Evolutionary conservation across 2,888 invertebrate genomes (phyloP), one percentile per base, ranked within the genome.

Genomic region (Caenorhabditis sp.): DNA sequence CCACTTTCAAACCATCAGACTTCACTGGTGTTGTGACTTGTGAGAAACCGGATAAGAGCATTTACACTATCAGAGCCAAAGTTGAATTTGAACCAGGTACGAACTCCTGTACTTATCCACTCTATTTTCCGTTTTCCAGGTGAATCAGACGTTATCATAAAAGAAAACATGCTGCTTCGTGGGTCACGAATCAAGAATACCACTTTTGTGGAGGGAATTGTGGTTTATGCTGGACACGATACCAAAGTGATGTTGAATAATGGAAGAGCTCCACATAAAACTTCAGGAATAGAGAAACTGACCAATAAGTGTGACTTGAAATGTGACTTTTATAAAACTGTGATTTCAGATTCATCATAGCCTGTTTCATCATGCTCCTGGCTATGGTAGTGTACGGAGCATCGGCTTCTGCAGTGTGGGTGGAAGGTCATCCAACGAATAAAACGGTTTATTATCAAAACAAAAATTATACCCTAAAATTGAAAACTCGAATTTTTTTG

Each of bases 181-280:
- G 98, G 97, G 92, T 98, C 97, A 93, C 95, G 96, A 87, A 94
- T 98, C 89, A 96, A 97, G 94, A 98, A 98, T 93, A 98, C 98
- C 12, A 97, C 97, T 93, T 98, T 95, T 93, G 95, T 98, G 51
- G 98, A 98, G 93, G 98, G 98, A 77, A 95, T 98, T 92, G 97
- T 98, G 64, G 96, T 98, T 72, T 98, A 98, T 94, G 97, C 96
- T 87, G 96, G 98, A 80, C 96, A 96, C 93, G 98, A 98, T 94
- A 97, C 97, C 19, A 98, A 98, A 93, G 96, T 97, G 22, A 96
- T 98, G 96, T 94, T 98, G 85, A 98, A 98, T 93, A 98, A 97
- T 93, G 96, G 96, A 87, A 96, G 97, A 56, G 97, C 97, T 80
- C 94, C 97, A 59, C 86, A 85, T 63, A 90, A 90, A 86, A 91